phyloP scores from a whole-genome alignment of 2,797 vertebrate species.

The Neostethus bicornis region DNA sequence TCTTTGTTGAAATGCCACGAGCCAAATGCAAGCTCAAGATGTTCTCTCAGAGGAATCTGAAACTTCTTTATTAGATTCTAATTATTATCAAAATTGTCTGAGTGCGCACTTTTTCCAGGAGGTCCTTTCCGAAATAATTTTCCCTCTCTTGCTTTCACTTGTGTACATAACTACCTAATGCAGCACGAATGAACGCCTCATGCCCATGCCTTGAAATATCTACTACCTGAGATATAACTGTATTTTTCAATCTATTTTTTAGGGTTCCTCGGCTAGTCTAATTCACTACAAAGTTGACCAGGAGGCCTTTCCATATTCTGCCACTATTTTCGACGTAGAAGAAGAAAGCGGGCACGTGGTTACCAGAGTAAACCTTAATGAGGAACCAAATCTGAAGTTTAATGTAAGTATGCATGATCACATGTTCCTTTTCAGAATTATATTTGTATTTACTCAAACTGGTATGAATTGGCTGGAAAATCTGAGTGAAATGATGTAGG shows the following conservation, averaged over 20 bases:
- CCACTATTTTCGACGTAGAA: constrained; percentile 93
- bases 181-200: too few relatives aligned
- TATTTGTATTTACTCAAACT: too few relatives aligned
- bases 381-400: constrained; percentile 93
- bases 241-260: neutral
- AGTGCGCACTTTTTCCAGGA: constrained; percentile 17
- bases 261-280: constrained; percentile 88
- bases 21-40: constrained; percentile 2
- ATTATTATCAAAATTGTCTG: constrained; percentile 13
- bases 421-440: too few relatives aligned
- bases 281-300: constrained; percentile 90
- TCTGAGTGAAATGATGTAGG: too few relatives aligned
- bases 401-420: constrained; percentile 80
- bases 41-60: constrained; percentile 14
- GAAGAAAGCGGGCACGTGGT: constrained; percentile 86
- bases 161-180: too few relatives aligned
- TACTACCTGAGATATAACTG: too few relatives aligned
- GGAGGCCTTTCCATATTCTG: constrained; percentile 86
- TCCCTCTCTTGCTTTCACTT: constrained; percentile 2
- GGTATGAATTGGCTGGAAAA: too few relatives aligned
- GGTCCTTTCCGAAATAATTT: constrained; percentile 20
- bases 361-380: constrained; percentile 95
- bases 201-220: too few relatives aligned
- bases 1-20: constrained; percentile 41
- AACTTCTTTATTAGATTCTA: constrained; percentile 10